Percentiles rank a stretch among this genome's conserved stretches.
phyloP scores from a whole-genome alignment of 2,113 vertebrate species.

The Semicossyphus pulcher region DNA sequence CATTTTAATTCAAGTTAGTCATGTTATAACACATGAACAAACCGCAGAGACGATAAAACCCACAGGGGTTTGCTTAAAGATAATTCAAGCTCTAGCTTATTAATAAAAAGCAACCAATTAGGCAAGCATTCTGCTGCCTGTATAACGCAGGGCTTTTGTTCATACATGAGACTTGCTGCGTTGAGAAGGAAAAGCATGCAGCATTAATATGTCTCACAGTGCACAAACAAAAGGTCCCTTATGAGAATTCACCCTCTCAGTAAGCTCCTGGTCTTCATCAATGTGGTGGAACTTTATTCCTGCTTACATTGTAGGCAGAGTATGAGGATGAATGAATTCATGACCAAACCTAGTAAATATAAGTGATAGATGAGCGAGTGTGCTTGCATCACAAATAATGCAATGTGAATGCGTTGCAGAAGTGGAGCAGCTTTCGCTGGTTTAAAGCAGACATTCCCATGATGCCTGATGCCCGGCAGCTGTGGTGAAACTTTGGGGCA shows the following conservation, averaged over 20 bases:
- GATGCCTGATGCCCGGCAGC: slow-evolving; percentile 19
- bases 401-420: neutral
- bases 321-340: neutral
- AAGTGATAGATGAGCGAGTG: neutral
- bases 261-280: slow-evolving; percentile 13
- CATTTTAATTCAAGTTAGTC: too few species aligned
- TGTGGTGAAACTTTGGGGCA: slow-evolving; percentile 27
- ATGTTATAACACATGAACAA: too few species aligned
- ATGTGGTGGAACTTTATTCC: neutral
- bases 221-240: slow-evolving; percentile 15
- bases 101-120: too few species aligned
- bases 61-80: too few species aligned
- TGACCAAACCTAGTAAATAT: neutral
- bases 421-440: neutral
- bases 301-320: neutral
- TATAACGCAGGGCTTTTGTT: slow-evolving; percentile 3
- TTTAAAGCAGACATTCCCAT: slow-evolving; percentile 10
- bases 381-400: slow-evolving; percentile 6
- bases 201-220: slow-evolving; percentile 15
- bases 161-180: neutral
- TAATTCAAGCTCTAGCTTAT: too few species aligned
- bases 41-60: too few species aligned
- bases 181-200: neutral
- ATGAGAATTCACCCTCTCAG: slow-evolving; percentile 26
- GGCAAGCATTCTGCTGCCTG: neutral